Evolutionary conservation across 92 coral and sea anemone species (phyloP).

Genomic region (Epizoanthus ramosus): DNA sequence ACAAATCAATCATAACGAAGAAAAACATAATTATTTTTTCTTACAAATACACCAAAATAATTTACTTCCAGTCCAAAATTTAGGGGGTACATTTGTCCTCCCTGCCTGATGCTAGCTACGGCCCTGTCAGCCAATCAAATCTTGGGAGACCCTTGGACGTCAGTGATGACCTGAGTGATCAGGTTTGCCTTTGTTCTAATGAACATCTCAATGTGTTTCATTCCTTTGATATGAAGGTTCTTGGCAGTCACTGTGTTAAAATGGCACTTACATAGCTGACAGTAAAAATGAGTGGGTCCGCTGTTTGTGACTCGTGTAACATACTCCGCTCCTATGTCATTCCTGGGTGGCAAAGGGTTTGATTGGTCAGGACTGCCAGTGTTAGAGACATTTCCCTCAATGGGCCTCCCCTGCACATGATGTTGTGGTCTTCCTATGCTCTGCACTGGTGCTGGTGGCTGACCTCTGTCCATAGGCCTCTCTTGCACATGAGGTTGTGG

Average conservation of each 20-base stretch:
- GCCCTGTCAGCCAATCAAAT: neutral
- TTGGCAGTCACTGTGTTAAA: conserved; percentile 88
- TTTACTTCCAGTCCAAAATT: no score
- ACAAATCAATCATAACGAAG: no score
- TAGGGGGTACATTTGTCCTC: no score
- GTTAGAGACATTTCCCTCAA: neutral
- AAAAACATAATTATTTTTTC: no score
- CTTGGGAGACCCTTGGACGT: conserved; percentile 27
- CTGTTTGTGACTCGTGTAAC: conserved; percentile 65
- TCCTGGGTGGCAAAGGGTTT: conserved; percentile 49
- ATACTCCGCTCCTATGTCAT: conserved; percentile 89
- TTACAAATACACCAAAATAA: no score
- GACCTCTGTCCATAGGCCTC: no score
- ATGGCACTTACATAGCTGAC: conserved; percentile 86
- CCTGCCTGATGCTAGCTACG: no score
- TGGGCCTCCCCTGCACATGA: neutral
- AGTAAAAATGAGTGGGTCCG: conserved; percentile 72
- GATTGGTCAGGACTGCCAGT: conserved; percentile 12
- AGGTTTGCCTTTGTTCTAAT: conserved; percentile 85
- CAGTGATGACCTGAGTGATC: conserved; percentile 67
- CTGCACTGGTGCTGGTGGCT: no score
- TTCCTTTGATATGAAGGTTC: conserved; percentile 88
- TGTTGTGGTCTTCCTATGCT: no score
- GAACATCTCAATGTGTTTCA: conserved; percentile 91
- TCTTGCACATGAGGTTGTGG: no score